phyloP scores from a whole-genome alignment of 2,888 invertebrate genomes.

The Perdita meconis region DNA sequence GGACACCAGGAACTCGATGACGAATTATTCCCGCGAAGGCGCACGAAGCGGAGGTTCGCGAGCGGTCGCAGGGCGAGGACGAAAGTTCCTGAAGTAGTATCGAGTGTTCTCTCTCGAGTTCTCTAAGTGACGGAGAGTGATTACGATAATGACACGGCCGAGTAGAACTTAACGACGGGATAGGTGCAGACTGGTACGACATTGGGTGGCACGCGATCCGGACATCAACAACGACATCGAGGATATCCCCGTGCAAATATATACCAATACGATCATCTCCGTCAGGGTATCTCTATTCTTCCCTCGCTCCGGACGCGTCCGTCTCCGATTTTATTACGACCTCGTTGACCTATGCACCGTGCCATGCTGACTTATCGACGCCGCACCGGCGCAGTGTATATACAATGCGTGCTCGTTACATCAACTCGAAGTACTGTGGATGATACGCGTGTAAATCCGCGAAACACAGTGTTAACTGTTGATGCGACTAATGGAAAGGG shows the following conservation, averaged over 20 bases:
- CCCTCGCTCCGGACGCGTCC: slow-evolving; percentile 61
- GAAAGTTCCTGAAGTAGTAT: slow-evolving; percentile 60
- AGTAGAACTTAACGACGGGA: slow-evolving; percentile 63
- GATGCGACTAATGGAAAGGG: slow-evolving; percentile 63
- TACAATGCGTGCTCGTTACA: slow-evolving; percentile 44
- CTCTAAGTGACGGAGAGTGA: slow-evolving; percentile 78
- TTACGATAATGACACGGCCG: slow-evolving; percentile 78
- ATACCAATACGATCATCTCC: slow-evolving; percentile 43
- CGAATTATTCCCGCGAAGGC: slow-evolving; percentile 5
- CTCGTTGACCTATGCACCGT: slow-evolving; percentile 35
- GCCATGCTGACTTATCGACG: slow-evolving; percentile 57
- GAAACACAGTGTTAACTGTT: slow-evolving; percentile 62
- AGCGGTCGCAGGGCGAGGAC: slow-evolving; percentile 40
- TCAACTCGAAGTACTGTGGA: slow-evolving; percentile 56
- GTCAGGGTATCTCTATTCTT: too few species aligned
- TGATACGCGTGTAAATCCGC: slow-evolving; percentile 64
- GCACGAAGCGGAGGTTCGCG: slow-evolving; percentile 38
- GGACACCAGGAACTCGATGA: too few species aligned
- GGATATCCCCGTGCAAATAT: slow-evolving; percentile 45
- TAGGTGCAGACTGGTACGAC: slow-evolving; percentile 80
- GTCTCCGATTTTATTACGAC: slow-evolving; percentile 71
- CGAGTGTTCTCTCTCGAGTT: slow-evolving; percentile 62
- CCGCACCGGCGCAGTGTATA: slow-evolving; percentile 41
- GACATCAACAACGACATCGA: slow-evolving; percentile 77
- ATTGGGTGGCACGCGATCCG: slow-evolving; percentile 77